A percentile compares a stretch with the other conserved stretches of the same genome.
These are phyloP conservation scores for Hybognathus amarus DNA, from an alignment of 2,797 vertebrate genomes.

Conservation along the genomic window DNA sequence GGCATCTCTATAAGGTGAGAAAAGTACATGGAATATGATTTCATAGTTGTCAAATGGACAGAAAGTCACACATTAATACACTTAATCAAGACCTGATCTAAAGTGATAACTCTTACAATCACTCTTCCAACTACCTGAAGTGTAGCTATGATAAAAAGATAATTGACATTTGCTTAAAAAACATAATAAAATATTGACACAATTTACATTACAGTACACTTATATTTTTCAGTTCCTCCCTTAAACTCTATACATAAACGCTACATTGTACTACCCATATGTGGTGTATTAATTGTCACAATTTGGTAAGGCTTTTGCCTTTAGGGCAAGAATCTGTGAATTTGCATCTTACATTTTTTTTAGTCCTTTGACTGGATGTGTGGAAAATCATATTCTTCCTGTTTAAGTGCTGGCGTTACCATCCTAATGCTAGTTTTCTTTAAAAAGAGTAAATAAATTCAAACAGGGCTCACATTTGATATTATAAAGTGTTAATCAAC, in stretches of 20 bases:
- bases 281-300: conserved; percentile 57
- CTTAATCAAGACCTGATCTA: conserved; percentile 76
- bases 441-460: conserved; percentile 5
- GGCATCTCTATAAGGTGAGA: conserved; percentile 74
- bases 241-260: conserved; percentile 80
- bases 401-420: conserved; percentile 50
- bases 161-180: conserved; percentile 74
- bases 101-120: conserved; percentile 78
- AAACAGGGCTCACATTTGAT: conserved; percentile 6
- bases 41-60: conserved; percentile 78
- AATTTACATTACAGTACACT: conserved; percentile 81
- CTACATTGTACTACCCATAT: conserved; percentile 74
- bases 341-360: background rate
- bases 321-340: background rate
- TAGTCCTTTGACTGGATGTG: conserved; percentile 28
- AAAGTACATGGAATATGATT: conserved; percentile 71
- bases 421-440: conserved; percentile 45
- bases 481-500: background rate
- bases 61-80: conserved; percentile 82
- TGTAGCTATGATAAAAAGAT: conserved; percentile 82
- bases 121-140: conserved; percentile 72
- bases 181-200: conserved; percentile 75
- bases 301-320: conserved; percentile 37
- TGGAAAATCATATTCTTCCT: conserved; percentile 26
- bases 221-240: conserved; percentile 71